A percentile compares a stretch with the other conserved stretches of the same genome.
phyloP scores from a whole-genome alignment of 2,888 invertebrate genomes.

The Tetramorium bicarinatum region DNA sequence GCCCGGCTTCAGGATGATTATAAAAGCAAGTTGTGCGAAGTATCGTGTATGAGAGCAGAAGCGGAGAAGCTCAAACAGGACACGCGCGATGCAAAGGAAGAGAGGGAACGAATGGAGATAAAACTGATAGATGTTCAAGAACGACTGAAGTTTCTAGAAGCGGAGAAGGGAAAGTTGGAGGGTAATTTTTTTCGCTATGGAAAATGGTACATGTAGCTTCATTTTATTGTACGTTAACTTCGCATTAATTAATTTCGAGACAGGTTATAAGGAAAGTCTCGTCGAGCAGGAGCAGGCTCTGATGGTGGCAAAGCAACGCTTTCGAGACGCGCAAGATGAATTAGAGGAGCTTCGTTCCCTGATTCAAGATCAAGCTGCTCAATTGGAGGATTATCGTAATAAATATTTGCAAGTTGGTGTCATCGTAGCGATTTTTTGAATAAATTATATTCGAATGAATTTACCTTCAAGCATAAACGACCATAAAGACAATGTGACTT shows the following conservation, averaged over 20 bases:
- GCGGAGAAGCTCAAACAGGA: conserved; percentile 87
- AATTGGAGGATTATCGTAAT: conserved; percentile 90
- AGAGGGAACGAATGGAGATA: conserved; percentile 88
- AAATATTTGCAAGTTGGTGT: conserved; percentile 86
- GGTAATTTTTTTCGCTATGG: conserved; percentile 62
- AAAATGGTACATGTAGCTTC: background rate
- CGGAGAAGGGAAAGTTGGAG: conserved; percentile 84
- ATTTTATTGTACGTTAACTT: background rate
- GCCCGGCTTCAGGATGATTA: conserved; percentile 90
- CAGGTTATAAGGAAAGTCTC: conserved; percentile 89
- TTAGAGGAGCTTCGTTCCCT: conserved; percentile 88
- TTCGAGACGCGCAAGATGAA: conserved; percentile 89
- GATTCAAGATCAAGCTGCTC: conserved; percentile 90
- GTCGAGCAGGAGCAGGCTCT: conserved; percentile 89
- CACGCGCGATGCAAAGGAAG: conserved; percentile 85
- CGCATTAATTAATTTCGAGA: conserved; percentile 22
- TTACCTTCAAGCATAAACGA: conserved; percentile 16
- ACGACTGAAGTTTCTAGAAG: conserved; percentile 85
- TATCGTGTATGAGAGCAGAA: conserved; percentile 87
- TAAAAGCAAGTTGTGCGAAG: conserved; percentile 90
- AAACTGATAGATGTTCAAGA: conserved; percentile 89
- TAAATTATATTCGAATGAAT: background rate
- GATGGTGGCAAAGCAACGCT: conserved; percentile 87
- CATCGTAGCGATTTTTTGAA: background rate
- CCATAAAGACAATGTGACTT: conserved; percentile 15